A percentile compares a stretch with the other conserved stretches of the same genome.
Conservation (phyloP, 1,140 invertebrate genomes). For the Patella vulgata region DNA sequence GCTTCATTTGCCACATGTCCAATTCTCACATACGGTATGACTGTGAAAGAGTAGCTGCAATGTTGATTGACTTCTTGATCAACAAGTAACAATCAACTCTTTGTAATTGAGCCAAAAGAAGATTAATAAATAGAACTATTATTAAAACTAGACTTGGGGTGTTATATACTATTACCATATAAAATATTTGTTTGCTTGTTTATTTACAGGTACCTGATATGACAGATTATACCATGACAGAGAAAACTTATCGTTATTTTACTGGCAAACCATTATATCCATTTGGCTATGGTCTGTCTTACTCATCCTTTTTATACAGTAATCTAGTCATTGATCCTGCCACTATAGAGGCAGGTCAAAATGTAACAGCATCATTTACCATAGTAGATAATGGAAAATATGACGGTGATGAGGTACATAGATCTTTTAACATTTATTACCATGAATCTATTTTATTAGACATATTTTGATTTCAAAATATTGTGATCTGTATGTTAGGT, state of each 20-base stretch:
- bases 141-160: too few species aligned
- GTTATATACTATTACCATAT: too few species aligned
- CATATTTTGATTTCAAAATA: not conserved
- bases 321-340: conserved; percentile 11
- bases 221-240: conserved; percentile 42
- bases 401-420: conserved; percentile 44
- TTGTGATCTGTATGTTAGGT: not conserved
- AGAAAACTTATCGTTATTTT: conserved; percentile 48
- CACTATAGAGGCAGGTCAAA: conserved; percentile 16
- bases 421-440: not conserved
- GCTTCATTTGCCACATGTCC: too few species aligned
- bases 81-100: too few species aligned
- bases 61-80: too few species aligned
- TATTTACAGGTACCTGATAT: conserved; percentile 43
- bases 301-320: conserved; percentile 37
- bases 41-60: too few species aligned
- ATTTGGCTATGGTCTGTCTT: conserved; percentile 53
- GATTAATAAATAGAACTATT: too few species aligned
- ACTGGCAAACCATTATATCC: conserved; percentile 33
- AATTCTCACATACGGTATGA: too few species aligned
- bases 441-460: not conserved
- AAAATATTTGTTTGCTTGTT: too few species aligned
- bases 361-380: conserved; percentile 16
- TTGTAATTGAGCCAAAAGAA: too few species aligned
- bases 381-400: conserved; percentile 34